Percentiles rank a stretch among this genome's conserved stretches.
Conservation (phyloP, 2,888 invertebrate species). For the Callyntrura guangdongensis region DNA sequence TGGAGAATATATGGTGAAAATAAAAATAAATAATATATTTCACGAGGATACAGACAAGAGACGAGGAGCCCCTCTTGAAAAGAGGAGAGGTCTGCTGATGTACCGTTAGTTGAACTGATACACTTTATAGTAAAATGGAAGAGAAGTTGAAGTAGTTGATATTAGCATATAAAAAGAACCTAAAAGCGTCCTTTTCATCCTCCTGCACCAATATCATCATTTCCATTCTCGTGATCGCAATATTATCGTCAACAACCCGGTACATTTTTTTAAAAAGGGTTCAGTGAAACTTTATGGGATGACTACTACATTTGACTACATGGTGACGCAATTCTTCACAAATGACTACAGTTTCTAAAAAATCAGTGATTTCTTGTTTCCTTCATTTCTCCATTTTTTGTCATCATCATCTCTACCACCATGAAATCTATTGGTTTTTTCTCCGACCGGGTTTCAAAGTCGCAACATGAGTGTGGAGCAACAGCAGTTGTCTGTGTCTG, state of each 20-base stretch:
- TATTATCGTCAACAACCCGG: neutral
- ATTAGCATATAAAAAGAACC: slow-evolving; percentile 33
- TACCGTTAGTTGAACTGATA: neutral
- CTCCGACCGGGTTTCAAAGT: neutral
- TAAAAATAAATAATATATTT: slow-evolving; percentile 21
- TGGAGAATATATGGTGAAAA: neutral
- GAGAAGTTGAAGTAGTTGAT: neutral
- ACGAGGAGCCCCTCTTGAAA: neutral
- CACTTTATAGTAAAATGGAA: too few species aligned
- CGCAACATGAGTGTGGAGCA: neutral
- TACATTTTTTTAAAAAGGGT: slow-evolving; percentile 18
- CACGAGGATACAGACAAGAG: neutral
- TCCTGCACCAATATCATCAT: neutral
- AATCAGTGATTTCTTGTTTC: slow-evolving; percentile 8
- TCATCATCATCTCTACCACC: neutral
- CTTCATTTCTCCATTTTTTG: slow-evolving; percentile 8
- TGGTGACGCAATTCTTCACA: neutral
- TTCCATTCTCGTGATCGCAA: neutral
- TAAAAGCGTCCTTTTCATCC: neutral
- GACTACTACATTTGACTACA: neutral
- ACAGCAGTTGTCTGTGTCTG: neutral
- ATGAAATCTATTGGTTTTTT: slow-evolving; percentile 22
- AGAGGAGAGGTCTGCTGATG: neutral
- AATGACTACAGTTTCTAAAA: neutral
- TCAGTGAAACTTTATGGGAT: slow-evolving; percentile 31